Evolutionary conservation across 2,888 invertebrate genomes (phyloP), one percentile per base, ranked within the genome.

Genomic region (Ormyrus rosae): DNA sequence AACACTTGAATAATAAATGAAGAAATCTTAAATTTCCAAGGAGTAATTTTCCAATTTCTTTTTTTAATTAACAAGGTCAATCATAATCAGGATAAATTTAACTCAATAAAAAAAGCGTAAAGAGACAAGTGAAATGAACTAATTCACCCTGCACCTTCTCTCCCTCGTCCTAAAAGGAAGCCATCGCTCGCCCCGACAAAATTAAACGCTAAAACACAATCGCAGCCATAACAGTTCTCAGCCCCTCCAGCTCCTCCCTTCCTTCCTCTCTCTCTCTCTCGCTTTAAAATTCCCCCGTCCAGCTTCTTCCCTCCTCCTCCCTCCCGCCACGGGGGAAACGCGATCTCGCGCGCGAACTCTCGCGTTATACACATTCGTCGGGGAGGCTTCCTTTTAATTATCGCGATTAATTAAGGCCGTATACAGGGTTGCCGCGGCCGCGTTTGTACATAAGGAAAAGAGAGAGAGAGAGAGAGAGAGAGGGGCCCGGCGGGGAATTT

Each of bases 351-450:
- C 60, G 61, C 46, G 4, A n/a, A 63, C 10, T 46, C 6, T 51
- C 45, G 53, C 72, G 11, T 19, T 19, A 19, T 19, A 19, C 19
- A 19, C 19, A 19, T 19, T 19, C 19, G 19, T 19, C 19, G 19
- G 19, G 19, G 19, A 83, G 82, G 85, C 87, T 87, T 86, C 85
- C 86, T 89, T 89, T 89, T 89, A 89, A 89, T 89, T 89, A 89
- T 89, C 89, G 86, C 87, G 86, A 89, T 89, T 88, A 89, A 89
- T 88, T 89, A 88, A 89, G 87, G 88, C 85, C 84, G 75, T 76
- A 58, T 71, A 65, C 50, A 71, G 70, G 80, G 63, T 81, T 19
- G 19, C 19, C 19, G 19, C 19, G 19, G 19, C 61, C 83, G 83
- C 77, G 83, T 84, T 78, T 61, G n/a, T 65, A 71, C 19, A 19